Conservation (phyloP, 1,140 invertebrate genomes). For the Aphis craccivora region DNA sequence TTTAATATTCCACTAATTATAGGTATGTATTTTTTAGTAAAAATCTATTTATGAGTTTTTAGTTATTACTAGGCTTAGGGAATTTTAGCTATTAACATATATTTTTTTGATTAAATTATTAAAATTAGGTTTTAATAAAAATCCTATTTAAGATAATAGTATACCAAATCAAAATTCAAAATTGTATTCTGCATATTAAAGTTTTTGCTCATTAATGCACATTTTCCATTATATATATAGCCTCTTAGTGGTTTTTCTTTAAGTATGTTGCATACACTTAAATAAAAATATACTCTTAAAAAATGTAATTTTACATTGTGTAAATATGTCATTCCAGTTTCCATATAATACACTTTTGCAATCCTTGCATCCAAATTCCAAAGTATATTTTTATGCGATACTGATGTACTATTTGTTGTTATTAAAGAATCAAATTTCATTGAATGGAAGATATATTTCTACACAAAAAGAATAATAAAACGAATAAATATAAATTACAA, state of each 20-base stretch:
- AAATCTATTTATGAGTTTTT: not conserved
- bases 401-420: not conserved
- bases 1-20: not conserved
- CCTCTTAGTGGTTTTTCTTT: not conserved
- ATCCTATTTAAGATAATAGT: not conserved
- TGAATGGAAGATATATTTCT: not conserved
- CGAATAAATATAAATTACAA: not conserved
- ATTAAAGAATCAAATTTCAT: not conserved
- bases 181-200: not conserved
- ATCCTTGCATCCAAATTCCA: not conserved
- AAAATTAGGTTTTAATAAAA: not conserved
- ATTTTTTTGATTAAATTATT: not conserved
- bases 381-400: not conserved
- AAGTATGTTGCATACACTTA: not conserved
- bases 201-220: not conserved
- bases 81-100: not conserved
- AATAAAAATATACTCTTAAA: not conserved
- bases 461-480: not conserved
- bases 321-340: not conserved
- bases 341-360: not conserved
- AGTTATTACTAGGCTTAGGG: not conserved
- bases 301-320: not conserved
- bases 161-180: not conserved
- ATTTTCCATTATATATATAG: not conserved
- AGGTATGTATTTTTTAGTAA: not conserved